phyloP scores from a whole-genome alignment of 2,888 invertebrate genomes.

The Thereva nobilitata region DNA sequence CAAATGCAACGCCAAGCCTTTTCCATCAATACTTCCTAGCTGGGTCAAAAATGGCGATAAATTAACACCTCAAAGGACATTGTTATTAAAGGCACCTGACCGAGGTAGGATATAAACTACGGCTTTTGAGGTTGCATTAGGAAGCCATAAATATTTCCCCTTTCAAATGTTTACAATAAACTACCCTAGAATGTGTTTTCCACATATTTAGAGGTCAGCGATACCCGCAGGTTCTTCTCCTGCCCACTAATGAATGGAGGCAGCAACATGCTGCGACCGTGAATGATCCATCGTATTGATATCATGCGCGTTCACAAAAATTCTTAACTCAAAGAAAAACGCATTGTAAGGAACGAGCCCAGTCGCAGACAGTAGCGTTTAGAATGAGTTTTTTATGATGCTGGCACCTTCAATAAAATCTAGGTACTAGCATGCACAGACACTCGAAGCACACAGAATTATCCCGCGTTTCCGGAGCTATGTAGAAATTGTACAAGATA shows the following conservation, averaged over 20 bases:
- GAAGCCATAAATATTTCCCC: constrained; percentile 39
- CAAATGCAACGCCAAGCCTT: too few species aligned
- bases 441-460: too few species aligned
- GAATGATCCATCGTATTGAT: constrained; percentile 26
- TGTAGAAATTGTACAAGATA: too few species aligned
- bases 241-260: constrained; percentile 17
- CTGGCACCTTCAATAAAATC: too few species aligned
- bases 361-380: too few species aligned
- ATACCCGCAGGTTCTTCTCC: constrained; percentile 5
- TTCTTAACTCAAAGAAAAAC: neutral
- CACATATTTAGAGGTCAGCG: constrained; percentile 32
- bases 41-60: neutral
- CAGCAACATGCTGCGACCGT: constrained; percentile 13
- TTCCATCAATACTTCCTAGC: neutral
- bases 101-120: constrained; percentile 35
- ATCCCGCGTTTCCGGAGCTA: too few species aligned
- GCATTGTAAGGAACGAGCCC: too few species aligned
- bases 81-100: constrained; percentile 36
- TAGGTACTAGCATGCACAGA: too few species aligned
- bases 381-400: too few species aligned
- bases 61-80: constrained; percentile 15
- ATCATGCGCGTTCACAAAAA: constrained; percentile 32
- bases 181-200: constrained; percentile 17
- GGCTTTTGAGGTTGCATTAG: constrained; percentile 38
- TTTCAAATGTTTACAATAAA: neutral